A percentile compares a stretch with the other conserved stretches of the same genome.
phyloP scores from a whole-genome alignment of 2,888 invertebrate genomes.

The Pterostichus niger region DNA sequence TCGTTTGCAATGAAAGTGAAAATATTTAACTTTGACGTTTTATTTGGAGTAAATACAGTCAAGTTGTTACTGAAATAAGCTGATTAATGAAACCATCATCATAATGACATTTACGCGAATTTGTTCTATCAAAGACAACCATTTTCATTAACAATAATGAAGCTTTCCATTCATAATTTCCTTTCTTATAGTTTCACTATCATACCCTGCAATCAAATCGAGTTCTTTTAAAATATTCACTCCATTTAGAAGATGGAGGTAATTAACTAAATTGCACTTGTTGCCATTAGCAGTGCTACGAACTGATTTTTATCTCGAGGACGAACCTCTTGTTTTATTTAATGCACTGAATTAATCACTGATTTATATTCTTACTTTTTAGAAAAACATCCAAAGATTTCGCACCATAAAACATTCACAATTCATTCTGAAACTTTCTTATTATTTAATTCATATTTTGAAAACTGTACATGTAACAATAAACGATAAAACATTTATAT shows the following conservation, averaged over 20 bases:
- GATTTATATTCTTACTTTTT: conserved; percentile 20
- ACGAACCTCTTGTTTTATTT: conserved; percentile 35
- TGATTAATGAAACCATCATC: background rate
- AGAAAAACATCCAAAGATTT: background rate
- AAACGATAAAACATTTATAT: conserved; percentile 3
- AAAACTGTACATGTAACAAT: background rate
- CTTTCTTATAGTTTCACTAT: conserved; percentile 36
- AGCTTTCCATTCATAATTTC: conserved; percentile 31
- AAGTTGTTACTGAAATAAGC: too few relatives aligned
- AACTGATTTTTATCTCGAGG: conserved; percentile 30
- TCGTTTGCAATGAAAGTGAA: too few relatives aligned
- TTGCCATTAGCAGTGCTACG: background rate
- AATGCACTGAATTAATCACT: conserved; percentile 22
- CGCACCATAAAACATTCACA: too few relatives aligned
- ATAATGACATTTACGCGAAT: conserved; percentile 24
- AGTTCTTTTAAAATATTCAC: conserved; percentile 33
- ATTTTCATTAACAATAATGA: conserved; percentile 46
- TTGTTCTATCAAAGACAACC: conserved; percentile 26
- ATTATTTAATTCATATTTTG: too few relatives aligned
- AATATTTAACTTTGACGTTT: too few relatives aligned
- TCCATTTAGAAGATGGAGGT: conserved; percentile 48
- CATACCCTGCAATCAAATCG: conserved; percentile 23
- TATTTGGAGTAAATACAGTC: too few relatives aligned
- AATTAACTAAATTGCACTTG: conserved; percentile 44
- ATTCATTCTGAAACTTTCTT: too few relatives aligned